A percentile compares a stretch with the other conserved stretches of the same genome.
These are phyloP conservation scores for Silvanus unidentatus DNA, from an alignment of 2,888 invertebrate genomes.

Conservation along the genomic window DNA sequence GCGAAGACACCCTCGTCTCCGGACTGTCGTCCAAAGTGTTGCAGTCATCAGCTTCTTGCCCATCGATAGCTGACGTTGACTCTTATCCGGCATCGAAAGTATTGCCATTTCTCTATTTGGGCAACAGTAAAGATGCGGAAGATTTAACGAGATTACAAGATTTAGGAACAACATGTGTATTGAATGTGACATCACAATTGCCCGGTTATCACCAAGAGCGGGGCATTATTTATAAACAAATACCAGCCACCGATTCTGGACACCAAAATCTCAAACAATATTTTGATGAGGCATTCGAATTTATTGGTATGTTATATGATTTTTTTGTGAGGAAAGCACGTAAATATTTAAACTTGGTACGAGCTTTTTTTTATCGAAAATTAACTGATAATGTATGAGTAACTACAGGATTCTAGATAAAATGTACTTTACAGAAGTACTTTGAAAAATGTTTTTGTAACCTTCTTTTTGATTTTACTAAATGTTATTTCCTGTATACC, in stretches of 20 bases:
- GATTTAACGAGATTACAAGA: conserved; percentile 61
- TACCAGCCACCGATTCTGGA: conserved; percentile 77
- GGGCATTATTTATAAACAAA: conserved; percentile 66
- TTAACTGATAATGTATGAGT: conserved; percentile 10
- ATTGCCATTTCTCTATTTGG: conserved; percentile 73
- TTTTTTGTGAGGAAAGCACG: background rate
- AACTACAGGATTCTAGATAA: background rate
- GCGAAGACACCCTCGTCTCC: conserved; percentile 62
- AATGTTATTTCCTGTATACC: no score
- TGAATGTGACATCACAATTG: conserved; percentile 75
- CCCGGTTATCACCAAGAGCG: conserved; percentile 64
- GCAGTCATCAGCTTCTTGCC: conserved; percentile 48
- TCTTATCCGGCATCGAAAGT: conserved; percentile 72
- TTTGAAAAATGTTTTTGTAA: no score
- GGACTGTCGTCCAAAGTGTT: conserved; percentile 37
- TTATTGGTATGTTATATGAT: conserved; percentile 61
- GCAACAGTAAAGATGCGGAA: conserved; percentile 75
- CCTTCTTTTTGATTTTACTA: no score
- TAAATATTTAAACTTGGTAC: background rate
- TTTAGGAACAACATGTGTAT: conserved; percentile 67
- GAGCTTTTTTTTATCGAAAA: background rate
- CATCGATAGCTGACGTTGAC: conserved; percentile 59
- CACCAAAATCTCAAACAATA: conserved; percentile 83
- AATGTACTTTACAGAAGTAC: no score
- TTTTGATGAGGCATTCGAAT: conserved; percentile 80